Conservation (phyloP, 2,888 invertebrate genomes). For the Hypselothyrea guttata region DNA sequence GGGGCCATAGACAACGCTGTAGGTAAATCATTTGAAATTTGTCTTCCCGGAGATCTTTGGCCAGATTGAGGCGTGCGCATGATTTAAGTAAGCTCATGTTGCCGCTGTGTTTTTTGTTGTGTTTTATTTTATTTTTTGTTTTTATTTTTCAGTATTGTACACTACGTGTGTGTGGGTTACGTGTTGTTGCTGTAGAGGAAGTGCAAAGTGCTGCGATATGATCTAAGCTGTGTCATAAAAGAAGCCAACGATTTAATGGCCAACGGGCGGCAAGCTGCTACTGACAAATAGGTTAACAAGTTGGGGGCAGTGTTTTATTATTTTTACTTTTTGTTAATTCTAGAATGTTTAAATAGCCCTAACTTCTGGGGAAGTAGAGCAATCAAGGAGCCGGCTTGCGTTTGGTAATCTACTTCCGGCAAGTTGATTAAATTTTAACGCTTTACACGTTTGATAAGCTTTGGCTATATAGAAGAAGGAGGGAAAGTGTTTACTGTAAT, state of each 20-base stretch:
- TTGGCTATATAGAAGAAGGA: no score
- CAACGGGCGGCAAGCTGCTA: constrained; percentile 35
- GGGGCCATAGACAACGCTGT: constrained; percentile 55
- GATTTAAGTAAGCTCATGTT: constrained; percentile 62
- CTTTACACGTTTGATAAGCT: no score
- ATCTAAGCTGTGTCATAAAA: constrained; percentile 43
- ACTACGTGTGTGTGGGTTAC: constrained; percentile 23
- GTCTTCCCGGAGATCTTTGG: constrained; percentile 65
- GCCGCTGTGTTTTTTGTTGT: no score
- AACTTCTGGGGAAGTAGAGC: constrained; percentile 21
- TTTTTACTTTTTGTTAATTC: constrained; percentile 1
- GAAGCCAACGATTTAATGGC: constrained; percentile 53
- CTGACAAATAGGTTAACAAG: constrained; percentile 51
- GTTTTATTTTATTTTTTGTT: no score
- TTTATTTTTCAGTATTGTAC: constrained; percentile 37
- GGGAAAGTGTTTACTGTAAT: no score
- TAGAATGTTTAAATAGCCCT: constrained; percentile 1
- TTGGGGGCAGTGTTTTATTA: constrained; percentile 42
- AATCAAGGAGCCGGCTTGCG: neutral
- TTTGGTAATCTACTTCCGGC: constrained; percentile 12
- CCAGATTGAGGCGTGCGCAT: constrained; percentile 71
- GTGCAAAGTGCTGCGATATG: constrained; percentile 71
- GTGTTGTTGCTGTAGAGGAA: constrained; percentile 57
- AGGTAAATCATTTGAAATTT: constrained; percentile 75
- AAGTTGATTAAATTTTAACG: no score